phyloP scores from a whole-genome alignment of 2,888 invertebrate species.

The Cacoxenus indagator region DNA sequence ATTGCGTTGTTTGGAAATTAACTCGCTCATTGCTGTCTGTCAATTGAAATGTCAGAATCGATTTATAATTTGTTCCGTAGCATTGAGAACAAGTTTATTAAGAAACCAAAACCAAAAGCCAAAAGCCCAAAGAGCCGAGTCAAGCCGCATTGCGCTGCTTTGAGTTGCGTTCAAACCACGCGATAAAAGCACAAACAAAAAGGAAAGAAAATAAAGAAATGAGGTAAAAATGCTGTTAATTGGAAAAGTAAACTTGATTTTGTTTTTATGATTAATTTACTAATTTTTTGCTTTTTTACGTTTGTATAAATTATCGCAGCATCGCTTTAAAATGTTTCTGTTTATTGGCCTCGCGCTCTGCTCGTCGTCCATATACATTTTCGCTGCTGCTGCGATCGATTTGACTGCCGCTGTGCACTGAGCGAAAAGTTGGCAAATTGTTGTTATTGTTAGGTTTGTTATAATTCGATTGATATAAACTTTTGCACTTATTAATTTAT shows the following conservation, averaged over 20 bases:
- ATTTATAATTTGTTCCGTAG: constrained; percentile 56
- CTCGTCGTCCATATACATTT: neutral
- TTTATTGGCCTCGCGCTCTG: neutral
- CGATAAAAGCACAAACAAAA: constrained; percentile 43
- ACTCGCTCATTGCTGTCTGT: constrained; percentile 66
- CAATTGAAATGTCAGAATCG: constrained; percentile 66
- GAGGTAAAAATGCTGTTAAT: constrained; percentile 48
- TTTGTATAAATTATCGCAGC: constrained; percentile 11
- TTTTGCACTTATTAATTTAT: no score
- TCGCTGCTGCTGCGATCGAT: neutral
- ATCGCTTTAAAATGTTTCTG: neutral
- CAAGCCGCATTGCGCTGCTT: neutral
- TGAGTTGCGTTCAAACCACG: neutral
- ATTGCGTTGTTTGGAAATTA: constrained; percentile 50
- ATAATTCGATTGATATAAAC: no score
- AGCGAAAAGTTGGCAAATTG: constrained; percentile 10
- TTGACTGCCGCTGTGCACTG: constrained; percentile 29
- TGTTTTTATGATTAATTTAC: constrained; percentile 51
- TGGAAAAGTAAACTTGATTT: constrained; percentile 51
- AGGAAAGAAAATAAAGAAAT: constrained; percentile 3
- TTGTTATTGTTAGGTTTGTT: no score
- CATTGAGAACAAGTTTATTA: constrained; percentile 59
- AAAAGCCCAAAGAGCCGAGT: neutral
- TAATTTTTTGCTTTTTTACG: constrained; percentile 12
- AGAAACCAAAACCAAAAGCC: constrained; percentile 29